Base-by-base conservation (phyloP, 1,140 invertebrate species). In the Bombus terrestris region DNA sequence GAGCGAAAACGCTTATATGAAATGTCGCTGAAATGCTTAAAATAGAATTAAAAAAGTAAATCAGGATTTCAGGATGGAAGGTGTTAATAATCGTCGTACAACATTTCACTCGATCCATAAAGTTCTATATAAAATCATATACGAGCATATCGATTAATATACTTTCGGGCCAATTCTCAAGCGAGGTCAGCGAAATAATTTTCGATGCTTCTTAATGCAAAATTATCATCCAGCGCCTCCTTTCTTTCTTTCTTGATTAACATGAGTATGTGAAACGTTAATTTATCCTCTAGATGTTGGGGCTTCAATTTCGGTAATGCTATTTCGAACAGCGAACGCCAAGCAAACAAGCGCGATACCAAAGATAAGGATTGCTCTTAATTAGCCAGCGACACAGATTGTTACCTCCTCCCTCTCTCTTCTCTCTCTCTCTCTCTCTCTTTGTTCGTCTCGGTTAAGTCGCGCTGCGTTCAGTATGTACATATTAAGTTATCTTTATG, bases 301-400 rank as follows among this genome's bases (percentile, higher is more conserved):
- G 13, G 32, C 59, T 64, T 77, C 28, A 41, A 64, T 77, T 77
- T 64, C n/a, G 75, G 37, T 64, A 64, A 77, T 64, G 59, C 53
- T 28, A 4, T 25, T 39, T 77, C 57, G 25, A 69, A 66, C 41
- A 25, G 22, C n/a, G 37, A 37, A 35, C 32, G 12, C 28, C n/a
- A 57, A 28, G 35, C 71, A 47, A 82, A 82, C 68, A 72, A 8
- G n/a, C 81, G 74, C 64, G 82, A 78, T 83, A 83, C 37, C 82
- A 68, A 78, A 69, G 82, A 83, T 83, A 83, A 83, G 74, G 82
- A 78, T 78, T 83, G 82, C 82, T 83, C 82, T 83, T 83, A 83
- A 83, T 83, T 83, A 83, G n/a, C 37, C 47, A 25, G 74, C 82
- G 82, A 78, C 82, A 83, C 74, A 83, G 74, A 83, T 83, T 62